Evolutionary conservation across 2,797 vertebrate genomes (phyloP).

Genomic region (Xenopus petersii): DNA sequence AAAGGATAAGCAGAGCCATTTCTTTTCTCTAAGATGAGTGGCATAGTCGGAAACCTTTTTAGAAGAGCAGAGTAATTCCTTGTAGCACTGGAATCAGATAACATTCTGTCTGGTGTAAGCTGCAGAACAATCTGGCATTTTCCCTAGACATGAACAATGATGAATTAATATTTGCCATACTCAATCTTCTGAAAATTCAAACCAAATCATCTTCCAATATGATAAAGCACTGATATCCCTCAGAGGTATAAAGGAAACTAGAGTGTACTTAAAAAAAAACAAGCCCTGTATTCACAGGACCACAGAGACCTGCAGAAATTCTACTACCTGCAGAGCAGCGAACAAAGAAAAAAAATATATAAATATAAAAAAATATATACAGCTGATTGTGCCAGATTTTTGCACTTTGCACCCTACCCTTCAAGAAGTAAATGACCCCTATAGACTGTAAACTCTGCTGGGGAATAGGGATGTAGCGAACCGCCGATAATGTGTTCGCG

Average conservation of each 20-base stretch:
- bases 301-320: no score
- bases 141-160: conserved; percentile 33
- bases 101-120: conserved; percentile 28
- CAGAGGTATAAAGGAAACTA: background rate
- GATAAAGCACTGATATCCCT: background rate
- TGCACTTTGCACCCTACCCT: no score
- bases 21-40: conserved; percentile 21
- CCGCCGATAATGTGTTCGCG: no score
- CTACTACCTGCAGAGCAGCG: no score
- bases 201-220: background rate
- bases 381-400: no score
- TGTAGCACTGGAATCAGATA: background rate
- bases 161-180: background rate
- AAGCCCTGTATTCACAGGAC: no score
- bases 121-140: conserved; percentile 40
- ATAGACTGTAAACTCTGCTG: no score
- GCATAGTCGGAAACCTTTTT: conserved; percentile 12
- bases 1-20: conserved; percentile 12
- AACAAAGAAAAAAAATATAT: no score
- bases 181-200: background rate
- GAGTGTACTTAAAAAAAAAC: no score
- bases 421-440: no score
- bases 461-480: no score
- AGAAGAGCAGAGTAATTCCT: conserved; percentile 9
- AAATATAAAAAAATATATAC: no score